Conservation (phyloP, 2,797 vertebrate species). For the Glossophaga mutica region DNA sequence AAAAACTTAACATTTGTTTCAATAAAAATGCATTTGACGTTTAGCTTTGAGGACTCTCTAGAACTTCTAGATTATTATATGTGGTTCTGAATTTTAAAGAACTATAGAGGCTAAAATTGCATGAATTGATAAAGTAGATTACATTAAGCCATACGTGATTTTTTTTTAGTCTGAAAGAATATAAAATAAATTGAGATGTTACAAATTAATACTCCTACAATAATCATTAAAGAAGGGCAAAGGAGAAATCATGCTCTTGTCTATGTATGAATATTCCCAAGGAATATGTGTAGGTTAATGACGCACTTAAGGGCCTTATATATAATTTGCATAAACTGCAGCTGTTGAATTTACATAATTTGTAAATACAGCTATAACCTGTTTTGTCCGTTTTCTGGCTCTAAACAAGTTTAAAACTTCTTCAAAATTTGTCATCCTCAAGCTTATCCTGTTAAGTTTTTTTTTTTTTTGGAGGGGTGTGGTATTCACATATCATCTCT, state of each 20-base stretch:
- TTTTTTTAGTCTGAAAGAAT: not conserved
- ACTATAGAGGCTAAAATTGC: not conserved
- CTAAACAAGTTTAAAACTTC: not conserved
- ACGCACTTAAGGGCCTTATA: not conserved
- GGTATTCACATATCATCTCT: not conserved
- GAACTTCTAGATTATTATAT: not conserved
- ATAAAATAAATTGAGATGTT: not conserved
- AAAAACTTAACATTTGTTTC: not conserved
- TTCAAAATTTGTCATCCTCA: not conserved
- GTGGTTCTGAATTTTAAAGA: not conserved
- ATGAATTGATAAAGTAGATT: not conserved
- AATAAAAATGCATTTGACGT: not conserved
- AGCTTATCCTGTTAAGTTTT: not conserved
- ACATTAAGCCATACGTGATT: not conserved
- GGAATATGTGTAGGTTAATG: not conserved
- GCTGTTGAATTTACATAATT: conserved; percentile 2
- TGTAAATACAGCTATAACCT: not conserved
- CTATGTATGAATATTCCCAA: not conserved
- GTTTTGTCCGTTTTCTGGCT: not conserved
- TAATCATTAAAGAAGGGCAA: not conserved
- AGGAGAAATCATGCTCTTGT: not conserved
- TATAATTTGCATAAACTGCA: not conserved
- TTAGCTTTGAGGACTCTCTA: not conserved
- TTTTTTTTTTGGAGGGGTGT: no score
- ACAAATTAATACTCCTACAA: not conserved